phyloP scores from a whole-genome alignment of 2,113 vertebrate genomes.

The Nycticorax nycticorax region DNA sequence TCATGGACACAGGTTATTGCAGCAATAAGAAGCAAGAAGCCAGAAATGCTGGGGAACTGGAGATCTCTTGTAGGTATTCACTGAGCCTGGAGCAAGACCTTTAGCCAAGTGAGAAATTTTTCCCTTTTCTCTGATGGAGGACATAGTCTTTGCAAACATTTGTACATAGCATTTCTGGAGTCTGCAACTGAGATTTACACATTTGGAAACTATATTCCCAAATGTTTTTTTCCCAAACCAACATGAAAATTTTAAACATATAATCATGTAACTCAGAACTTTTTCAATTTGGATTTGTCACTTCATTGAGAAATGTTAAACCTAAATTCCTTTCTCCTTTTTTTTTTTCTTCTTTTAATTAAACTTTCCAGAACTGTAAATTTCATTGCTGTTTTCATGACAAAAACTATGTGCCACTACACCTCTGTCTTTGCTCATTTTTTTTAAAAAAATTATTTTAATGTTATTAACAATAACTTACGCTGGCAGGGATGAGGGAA shows the following conservation, averaged over 20 bases:
- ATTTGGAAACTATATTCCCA: neutral
- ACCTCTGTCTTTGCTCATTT: neutral
- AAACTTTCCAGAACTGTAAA: neutral
- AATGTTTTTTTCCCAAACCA: neutral
- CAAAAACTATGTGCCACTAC: neutral
- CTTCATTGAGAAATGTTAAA: neutral
- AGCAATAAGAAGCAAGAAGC: neutral
- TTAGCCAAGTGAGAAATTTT: neutral
- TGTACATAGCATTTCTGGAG: neutral
- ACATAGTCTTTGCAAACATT: neutral
- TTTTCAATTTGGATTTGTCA: neutral
- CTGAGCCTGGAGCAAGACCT: neutral
- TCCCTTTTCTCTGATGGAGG: neutral
- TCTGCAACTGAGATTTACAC: neutral
- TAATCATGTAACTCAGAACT: neutral
- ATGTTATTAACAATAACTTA: neutral
- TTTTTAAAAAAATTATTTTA: neutral
- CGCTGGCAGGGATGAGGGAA: neutral
- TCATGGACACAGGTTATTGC: rapidly evolving
- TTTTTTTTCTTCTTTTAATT: neutral
- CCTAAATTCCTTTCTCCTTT: neutral
- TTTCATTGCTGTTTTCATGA: neutral
- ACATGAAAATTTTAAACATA: neutral
- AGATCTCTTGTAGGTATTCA: neutral
- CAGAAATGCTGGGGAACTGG: neutral